Evolutionary conservation across 1,140 invertebrate species (phyloP).

Genomic region (Adoxophyes honmai): DNA sequence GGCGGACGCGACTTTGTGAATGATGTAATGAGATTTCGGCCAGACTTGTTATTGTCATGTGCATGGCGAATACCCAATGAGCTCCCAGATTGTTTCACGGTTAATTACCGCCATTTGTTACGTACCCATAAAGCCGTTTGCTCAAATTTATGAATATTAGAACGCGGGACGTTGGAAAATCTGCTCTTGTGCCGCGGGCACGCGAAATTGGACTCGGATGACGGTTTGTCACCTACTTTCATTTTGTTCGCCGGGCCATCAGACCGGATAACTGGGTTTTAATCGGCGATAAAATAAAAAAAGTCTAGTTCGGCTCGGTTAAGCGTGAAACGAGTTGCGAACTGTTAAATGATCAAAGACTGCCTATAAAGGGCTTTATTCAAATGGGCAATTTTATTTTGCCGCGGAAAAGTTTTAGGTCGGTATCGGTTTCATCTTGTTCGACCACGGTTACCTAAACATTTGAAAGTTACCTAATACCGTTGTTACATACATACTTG

Average conservation of each 20-base stretch:
- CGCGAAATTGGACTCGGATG: conserved; percentile 14
- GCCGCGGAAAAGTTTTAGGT: conserved; percentile 6
- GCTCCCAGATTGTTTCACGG: conserved; percentile 42
- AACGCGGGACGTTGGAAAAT: conserved; percentile 23
- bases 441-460: background rate
- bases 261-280: conserved; percentile 37
- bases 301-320: conserved; percentile 22
- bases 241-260: conserved; percentile 27
- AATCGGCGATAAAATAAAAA: conserved; percentile 52
- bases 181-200: conserved; percentile 15
- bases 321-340: conserved; percentile 46
- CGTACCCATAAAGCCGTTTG: conserved; percentile 28
- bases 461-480: no score
- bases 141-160: conserved; percentile 40
- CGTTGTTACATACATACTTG: no score
- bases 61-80: conserved; percentile 42
- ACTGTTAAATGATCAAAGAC: conserved; percentile 55
- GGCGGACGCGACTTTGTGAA: conserved; percentile 55
- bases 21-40: conserved; percentile 69
- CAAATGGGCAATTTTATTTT: conserved; percentile 19
- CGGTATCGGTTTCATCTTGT: conserved; percentile 3
- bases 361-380: conserved; percentile 29
- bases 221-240: conserved; percentile 26
- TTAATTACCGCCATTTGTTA: conserved; percentile 56
- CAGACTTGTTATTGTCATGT: conserved; percentile 63